Evolutionary conservation across 2,888 invertebrate genomes (phyloP).

Genomic region (Altica lythri): DNA sequence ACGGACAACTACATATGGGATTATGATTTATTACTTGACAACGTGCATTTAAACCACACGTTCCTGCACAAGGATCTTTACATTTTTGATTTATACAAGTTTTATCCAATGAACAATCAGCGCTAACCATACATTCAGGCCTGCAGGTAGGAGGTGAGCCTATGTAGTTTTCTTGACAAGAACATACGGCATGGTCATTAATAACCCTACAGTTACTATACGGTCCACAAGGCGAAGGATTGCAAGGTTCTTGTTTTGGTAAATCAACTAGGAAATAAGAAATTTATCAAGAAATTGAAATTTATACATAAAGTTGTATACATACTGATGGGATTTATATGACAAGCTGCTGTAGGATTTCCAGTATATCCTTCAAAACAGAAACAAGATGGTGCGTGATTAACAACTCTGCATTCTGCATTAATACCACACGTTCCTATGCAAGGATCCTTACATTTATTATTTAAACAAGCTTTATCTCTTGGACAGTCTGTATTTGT

Average conservation of each 20-base stretch:
- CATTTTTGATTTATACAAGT: conserved; percentile 77
- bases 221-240: conserved; percentile 78
- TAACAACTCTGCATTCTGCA: conserved; percentile 78
- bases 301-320: conserved; percentile 29
- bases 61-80: conserved; percentile 76
- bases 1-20: conserved; percentile 78
- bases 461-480: conserved; percentile 79
- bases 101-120: conserved; percentile 75
- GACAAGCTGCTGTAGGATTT: conserved; percentile 66
- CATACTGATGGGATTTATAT: conserved; percentile 51
- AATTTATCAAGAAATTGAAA: not conserved
- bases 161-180: conserved; percentile 74
- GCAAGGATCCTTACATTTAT: conserved; percentile 85
- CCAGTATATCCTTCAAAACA: conserved; percentile 80
- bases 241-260: conserved; percentile 66
- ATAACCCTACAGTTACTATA: conserved; percentile 75
- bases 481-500: conserved; percentile 80
- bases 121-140: conserved; percentile 77
- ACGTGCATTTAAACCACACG: conserved; percentile 73
- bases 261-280: conserved; percentile 48
- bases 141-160: conserved; percentile 78
- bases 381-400: conserved; percentile 81
- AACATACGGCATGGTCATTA: conserved; percentile 77
- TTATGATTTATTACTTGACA: conserved; percentile 79
- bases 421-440: conserved; percentile 80